Percentiles rank a stretch among this genome's conserved stretches.
These are phyloP conservation scores for Philaenus spumarius DNA, from an alignment of 1,140 invertebrate genomes.

Conservation along the genomic window DNA sequence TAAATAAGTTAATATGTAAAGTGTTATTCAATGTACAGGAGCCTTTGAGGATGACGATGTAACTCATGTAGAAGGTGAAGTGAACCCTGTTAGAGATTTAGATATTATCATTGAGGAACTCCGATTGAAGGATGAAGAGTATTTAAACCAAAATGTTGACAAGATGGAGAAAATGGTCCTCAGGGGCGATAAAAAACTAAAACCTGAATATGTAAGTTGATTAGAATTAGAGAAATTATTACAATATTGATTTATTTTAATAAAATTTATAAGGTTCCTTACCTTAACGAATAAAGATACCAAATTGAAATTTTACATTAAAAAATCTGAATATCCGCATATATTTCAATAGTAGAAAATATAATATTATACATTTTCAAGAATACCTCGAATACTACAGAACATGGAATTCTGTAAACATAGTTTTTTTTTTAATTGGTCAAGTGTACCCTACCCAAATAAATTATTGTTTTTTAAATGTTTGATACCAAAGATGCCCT, in stretches of 20 bases:
- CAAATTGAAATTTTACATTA: not conserved
- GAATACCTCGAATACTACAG: too few relatives aligned
- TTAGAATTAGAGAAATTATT: not conserved
- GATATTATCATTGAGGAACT: conserved; percentile 96
- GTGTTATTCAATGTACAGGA: conserved; percentile 50
- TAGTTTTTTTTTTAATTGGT: too few relatives aligned
- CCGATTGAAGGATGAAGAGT: conserved; percentile 89
- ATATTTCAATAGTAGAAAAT: not conserved
- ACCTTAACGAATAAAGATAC: not conserved
- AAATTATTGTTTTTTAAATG: too few relatives aligned
- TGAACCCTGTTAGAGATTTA: conserved; percentile 93
- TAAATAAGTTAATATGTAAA: not conserved
- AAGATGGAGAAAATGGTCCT: conserved; percentile 81
- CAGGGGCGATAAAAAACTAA: conserved; percentile 93
- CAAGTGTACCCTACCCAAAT: too few relatives aligned
- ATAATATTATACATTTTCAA: too few relatives aligned
- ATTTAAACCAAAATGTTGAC: conserved; percentile 69
- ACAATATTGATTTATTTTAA: not conserved
- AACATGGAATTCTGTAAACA: too few relatives aligned
- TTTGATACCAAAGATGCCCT: too few relatives aligned
- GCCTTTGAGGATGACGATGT: conserved; percentile 98
- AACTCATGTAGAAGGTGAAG: conserved; percentile 96
- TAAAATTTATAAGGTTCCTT: not conserved
- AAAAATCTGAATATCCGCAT: not conserved
- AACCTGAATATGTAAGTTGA: conserved; percentile 85